A percentile compares a stretch with the other conserved stretches of the same genome.
Conservation (phyloP, 2,888 invertebrate genomes). For the Dorcus parallelipipedus region DNA sequence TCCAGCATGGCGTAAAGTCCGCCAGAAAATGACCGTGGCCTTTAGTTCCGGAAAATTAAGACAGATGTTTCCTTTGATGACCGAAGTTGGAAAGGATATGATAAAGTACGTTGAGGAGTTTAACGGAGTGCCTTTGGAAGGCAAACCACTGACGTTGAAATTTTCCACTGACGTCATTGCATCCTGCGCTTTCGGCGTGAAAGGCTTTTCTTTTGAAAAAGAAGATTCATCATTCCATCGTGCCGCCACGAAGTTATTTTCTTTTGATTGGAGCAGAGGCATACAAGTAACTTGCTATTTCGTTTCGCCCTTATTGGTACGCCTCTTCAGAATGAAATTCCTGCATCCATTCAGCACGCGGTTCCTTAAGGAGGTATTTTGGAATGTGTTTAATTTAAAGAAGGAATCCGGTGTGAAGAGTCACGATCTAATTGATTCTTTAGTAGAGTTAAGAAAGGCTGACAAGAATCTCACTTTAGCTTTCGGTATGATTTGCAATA, state of each 20-base stretch:
- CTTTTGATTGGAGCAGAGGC: constrained; percentile 33
- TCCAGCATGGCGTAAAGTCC: constrained; percentile 53
- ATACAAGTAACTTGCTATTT: constrained; percentile 38
- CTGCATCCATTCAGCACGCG: constrained; percentile 36
- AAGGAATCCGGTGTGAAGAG: constrained; percentile 35
- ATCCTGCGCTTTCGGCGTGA: constrained; percentile 49
- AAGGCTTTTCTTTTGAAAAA: constrained; percentile 43
- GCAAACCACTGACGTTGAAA: constrained; percentile 46
- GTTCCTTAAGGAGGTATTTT: constrained; percentile 40
- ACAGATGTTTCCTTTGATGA: constrained; percentile 51
- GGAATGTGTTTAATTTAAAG: constrained; percentile 37
- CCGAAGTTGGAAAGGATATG: constrained; percentile 38
- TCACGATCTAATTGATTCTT: constrained; percentile 50
- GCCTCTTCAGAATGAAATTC: constrained; percentile 38
- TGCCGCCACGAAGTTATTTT: constrained; percentile 41
- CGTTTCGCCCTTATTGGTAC: constrained; percentile 39
- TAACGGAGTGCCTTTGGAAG: constrained; percentile 27
- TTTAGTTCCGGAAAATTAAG: constrained; percentile 57
- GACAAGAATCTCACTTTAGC: constrained; percentile 33
- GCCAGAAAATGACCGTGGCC: constrained; percentile 53
- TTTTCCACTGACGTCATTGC: constrained; percentile 51
- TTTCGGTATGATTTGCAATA: too few relatives aligned
- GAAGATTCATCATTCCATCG: constrained; percentile 43
- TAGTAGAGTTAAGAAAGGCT: constrained; percentile 43
- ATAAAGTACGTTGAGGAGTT: constrained; percentile 4